Percentiles rank a stretch among this genome's conserved stretches.
Conservation (phyloP, 2,888 invertebrate species). For the Mechanitis mazaeus region DNA sequence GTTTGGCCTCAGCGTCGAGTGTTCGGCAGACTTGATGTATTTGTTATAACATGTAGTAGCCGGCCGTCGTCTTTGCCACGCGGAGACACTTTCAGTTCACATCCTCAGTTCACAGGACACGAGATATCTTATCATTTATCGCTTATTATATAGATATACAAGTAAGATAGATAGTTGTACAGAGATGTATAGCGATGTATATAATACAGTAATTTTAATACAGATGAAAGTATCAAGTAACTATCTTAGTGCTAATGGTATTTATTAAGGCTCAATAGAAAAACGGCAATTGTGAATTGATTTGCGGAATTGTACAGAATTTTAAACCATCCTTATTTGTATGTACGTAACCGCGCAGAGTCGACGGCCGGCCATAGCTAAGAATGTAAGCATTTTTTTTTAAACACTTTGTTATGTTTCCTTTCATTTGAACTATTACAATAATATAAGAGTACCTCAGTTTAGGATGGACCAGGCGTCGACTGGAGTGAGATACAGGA, state of each 20-base stretch:
- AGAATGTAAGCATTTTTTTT: constrained; percentile 74
- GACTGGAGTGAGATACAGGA: constrained; percentile 71
- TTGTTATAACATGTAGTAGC: constrained; percentile 73
- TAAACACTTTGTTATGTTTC: constrained; percentile 75
- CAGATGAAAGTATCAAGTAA: constrained; percentile 61
- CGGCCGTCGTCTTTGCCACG: constrained; percentile 60
- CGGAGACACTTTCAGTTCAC: constrained; percentile 63
- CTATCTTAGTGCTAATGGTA: constrained; percentile 71
- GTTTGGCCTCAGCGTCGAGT: constrained; percentile 40
- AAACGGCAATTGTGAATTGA: constrained; percentile 58
- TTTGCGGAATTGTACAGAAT: constrained; percentile 65
- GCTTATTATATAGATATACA: constrained; percentile 67
- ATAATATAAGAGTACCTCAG: constrained; percentile 73
- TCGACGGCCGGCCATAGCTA: constrained; percentile 68
- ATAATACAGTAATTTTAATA: constrained; percentile 74
- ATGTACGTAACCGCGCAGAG: constrained; percentile 55
- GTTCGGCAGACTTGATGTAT: constrained; percentile 67
- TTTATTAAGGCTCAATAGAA: constrained; percentile 67
- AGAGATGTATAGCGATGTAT: constrained; percentile 71
- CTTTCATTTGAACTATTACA: constrained; percentile 74
- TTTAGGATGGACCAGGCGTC: constrained; percentile 76
- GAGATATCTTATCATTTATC: constrained; percentile 44
- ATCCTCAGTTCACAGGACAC: constrained; percentile 59
- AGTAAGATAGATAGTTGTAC: constrained; percentile 70
- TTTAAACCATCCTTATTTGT: constrained; percentile 66